Base-by-base conservation (phyloP, 2,888 invertebrate genomes). In the Parnassius mnemosyne region DNA sequence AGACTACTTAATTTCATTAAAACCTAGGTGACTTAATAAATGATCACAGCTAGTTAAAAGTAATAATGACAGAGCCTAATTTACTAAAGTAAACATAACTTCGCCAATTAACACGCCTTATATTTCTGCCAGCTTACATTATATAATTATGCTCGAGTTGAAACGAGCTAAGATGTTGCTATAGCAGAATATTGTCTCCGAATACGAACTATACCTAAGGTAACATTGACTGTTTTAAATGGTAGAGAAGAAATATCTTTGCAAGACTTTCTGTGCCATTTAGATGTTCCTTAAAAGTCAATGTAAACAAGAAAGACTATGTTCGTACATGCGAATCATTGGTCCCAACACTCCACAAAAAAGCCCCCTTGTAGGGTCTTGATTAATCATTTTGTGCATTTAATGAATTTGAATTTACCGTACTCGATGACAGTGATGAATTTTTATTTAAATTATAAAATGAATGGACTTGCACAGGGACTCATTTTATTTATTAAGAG, bases 281-380 rank as follows among this genome's bases (percentile, higher is more conserved):
- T 60, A 51, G 54, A 44, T 55, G 49, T 13, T 13, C n/a, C n/a
- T 13, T 13, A 49, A 47, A 44, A 46, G 49, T 49, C 11, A 49
- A 49, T 9, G 13, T 13, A 13, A 13, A 3, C 9, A 49, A 12
- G 13, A 13, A 9, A 49, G 13, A 49, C 13, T 9, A 47, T 11
- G 49, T 49, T 44, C 74, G 73, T 73, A 75, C 75, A 68, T 76
- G 77, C 76, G 75, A 78, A 73, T 88, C 61, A 61, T 62, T 89
- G 89, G 89, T 89, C 89, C 88, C 89, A 84, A 81, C 85, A 77
- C 84, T 81, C 83, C 74, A 72, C 70, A 71, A 77, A 80, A 82
- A 79, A 81, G 81, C 78, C 77, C 73, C 72, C 66, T 63, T 52
- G 64, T 65, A 66, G 68, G 62, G 65, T 50, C 52, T 12, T 61